A percentile compares a stretch with the other conserved stretches of the same genome.
Conservation (phyloP, 2,797 vertebrate genomes). For the Linurgus olivaceus region DNA sequence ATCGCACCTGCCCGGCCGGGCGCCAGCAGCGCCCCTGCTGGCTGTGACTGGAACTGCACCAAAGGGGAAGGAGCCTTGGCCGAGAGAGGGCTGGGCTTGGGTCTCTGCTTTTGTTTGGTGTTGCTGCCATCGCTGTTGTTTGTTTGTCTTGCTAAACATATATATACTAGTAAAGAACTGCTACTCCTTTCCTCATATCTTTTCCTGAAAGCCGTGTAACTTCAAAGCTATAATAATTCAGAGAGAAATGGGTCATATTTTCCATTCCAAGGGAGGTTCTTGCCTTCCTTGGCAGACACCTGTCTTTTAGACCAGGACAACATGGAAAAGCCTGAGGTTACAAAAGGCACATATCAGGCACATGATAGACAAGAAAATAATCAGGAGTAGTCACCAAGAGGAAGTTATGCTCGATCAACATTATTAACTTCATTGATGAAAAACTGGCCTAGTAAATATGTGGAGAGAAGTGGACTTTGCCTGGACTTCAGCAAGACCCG, state of each 20-base stretch:
- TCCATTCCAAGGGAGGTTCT: not conserved
- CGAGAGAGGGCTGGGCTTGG: accelerated
- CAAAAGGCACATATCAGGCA: not conserved
- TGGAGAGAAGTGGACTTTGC: not conserved
- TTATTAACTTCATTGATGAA: not conserved
- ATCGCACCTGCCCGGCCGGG: not conserved
- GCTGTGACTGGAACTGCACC: not conserved
- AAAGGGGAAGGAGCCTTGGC: not conserved
- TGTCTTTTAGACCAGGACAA: not conserved
- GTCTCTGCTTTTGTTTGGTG: too few relatives aligned
- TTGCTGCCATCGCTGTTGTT: not conserved
- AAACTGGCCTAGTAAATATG: not conserved
- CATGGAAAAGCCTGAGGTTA: not conserved
- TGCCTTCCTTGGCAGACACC: not conserved
- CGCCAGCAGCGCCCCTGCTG: not conserved
- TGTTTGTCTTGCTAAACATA: not conserved
- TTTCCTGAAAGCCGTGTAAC: not conserved
- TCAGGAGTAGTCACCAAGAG: not conserved
- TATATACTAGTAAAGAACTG: too few relatives aligned
- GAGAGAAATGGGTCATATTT: not conserved
- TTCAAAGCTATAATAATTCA: not conserved
- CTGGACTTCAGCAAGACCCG: not conserved
- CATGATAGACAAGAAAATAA: not conserved
- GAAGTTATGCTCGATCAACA: not conserved
- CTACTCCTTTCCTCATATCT: too few relatives aligned